Conservation (phyloP, 2,797 vertebrate genomes). For the Spheniscus humboldti region DNA sequence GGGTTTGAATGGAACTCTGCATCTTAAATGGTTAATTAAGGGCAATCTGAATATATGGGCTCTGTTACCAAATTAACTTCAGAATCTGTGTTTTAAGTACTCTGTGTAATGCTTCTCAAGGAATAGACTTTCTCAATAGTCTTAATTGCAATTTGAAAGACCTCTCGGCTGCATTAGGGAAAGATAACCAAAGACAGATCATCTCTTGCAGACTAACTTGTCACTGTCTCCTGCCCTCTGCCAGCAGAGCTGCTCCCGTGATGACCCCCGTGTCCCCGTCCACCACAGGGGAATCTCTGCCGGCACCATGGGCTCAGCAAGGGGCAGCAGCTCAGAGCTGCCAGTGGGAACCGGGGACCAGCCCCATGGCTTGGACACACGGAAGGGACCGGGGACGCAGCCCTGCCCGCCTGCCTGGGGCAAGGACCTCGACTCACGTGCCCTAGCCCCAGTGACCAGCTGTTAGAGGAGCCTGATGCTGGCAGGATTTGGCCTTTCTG, state of each 20-base stretch:
- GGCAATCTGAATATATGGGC: background rate
- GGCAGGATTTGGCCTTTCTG: background rate
- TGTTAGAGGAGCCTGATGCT: background rate
- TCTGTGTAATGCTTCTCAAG: background rate
- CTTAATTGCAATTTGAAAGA: background rate
- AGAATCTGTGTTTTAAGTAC: constrained; percentile 2
- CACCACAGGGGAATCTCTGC: fast-evolving
- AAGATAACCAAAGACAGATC: background rate
- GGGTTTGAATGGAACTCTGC: constrained; percentile 32
- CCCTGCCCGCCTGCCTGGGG: background rate
- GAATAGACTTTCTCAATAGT: background rate
- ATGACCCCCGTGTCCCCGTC: fast-evolving
- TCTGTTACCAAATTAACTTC: constrained; percentile 5
- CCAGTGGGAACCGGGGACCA: fast-evolving
- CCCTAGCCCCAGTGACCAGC: fast-evolving
- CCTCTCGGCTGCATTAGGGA: background rate
- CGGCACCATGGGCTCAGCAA: background rate
- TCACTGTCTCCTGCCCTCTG: background rate
- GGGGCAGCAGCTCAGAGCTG: background rate
- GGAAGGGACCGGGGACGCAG: fast-evolving
- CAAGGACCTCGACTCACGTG: background rate
- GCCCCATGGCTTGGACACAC: background rate
- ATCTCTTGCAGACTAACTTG: background rate
- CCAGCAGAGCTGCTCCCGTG: fast-evolving
- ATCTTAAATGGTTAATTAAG: constrained; percentile 22